Conservation (phyloP, 2,888 invertebrate genomes). For the Trissolcus brochymenae region DNA sequence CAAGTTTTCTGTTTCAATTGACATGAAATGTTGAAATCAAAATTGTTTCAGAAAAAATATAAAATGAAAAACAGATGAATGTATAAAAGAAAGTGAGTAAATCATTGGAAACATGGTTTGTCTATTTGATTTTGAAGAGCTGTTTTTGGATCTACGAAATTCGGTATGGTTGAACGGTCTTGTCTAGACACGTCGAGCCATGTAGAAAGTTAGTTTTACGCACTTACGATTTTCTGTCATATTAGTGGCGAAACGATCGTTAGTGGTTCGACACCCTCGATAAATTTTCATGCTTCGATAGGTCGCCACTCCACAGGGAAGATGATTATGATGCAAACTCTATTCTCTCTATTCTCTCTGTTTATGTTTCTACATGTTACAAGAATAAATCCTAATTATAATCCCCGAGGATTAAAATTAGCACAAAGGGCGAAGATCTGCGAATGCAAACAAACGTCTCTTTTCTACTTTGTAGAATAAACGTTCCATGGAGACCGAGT, state of each 20-base stretch:
- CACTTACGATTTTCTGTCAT: slow-evolving; percentile 43
- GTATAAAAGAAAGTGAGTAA: too few relatives aligned
- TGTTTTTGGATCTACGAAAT: slow-evolving; percentile 9
- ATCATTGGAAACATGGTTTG: too few relatives aligned
- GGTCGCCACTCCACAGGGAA: neutral
- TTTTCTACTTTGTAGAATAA: neutral
- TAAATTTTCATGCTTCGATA: slow-evolving; percentile 38
- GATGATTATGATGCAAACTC: slow-evolving; percentile 3
- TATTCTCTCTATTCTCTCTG: too few relatives aligned
- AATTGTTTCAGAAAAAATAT: too few relatives aligned
- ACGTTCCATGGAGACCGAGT: neutral
- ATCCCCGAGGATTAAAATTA: slow-evolving; percentile 19
- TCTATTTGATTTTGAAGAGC: too few relatives aligned
- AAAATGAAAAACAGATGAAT: too few relatives aligned
- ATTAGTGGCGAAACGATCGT: slow-evolving; percentile 33
- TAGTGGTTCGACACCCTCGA: slow-evolving; percentile 49
- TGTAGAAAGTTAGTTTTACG: slow-evolving; percentile 29
- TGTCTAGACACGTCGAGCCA: neutral
- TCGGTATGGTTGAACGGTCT: slow-evolving; percentile 32
- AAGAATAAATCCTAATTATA: slow-evolving; percentile 22
- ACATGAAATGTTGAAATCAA: too few relatives aligned
- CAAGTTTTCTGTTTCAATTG: slow-evolving; percentile 4
- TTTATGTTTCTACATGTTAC: too few relatives aligned
- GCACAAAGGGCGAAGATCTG: slow-evolving; percentile 13
- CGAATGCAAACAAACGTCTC: slow-evolving; percentile 1